phyloP scores from a whole-genome alignment of 64 coral and sea anemone genomes.

The Actinia equina region DNA sequence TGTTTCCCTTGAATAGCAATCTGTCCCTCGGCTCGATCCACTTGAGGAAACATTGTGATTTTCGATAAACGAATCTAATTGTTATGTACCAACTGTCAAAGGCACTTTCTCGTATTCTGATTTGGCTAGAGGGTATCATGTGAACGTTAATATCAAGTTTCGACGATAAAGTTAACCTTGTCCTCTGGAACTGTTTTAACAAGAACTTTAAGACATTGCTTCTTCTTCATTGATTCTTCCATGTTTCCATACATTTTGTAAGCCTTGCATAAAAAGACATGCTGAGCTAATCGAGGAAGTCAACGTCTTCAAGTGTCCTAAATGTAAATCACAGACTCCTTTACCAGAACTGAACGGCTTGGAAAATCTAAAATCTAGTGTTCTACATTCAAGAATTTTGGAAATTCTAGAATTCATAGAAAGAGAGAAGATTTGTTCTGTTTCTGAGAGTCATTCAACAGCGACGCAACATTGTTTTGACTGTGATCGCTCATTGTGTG shows the following conservation, averaged over 20 bases:
- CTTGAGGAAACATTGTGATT: too few species aligned
- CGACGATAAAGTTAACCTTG: too few species aligned
- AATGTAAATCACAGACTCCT: background rate
- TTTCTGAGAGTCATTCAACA: background rate
- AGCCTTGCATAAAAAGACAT: conserved; percentile 1
- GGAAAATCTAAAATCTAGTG: background rate
- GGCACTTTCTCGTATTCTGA: too few species aligned
- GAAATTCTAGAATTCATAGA: background rate
- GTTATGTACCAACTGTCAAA: too few species aligned
- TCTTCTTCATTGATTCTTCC: background rate
- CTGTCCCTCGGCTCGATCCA: too few species aligned
- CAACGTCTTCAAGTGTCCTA: conserved; percentile 16
- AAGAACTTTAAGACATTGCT: too few species aligned
- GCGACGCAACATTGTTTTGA: background rate
- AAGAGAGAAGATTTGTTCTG: background rate
- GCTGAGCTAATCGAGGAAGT: background rate
- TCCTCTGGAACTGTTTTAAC: too few species aligned
- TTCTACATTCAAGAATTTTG: background rate
- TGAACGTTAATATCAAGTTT: too few species aligned
- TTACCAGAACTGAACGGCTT: background rate
- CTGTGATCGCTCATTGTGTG: conserved; percentile 16
- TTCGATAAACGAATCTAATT: too few species aligned
- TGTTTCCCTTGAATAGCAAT: too few species aligned
- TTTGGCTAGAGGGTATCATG: too few species aligned
- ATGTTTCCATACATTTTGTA: conserved; percentile 8